Evolutionary conservation across 2,888 invertebrate genomes (phyloP), one percentile per base, ranked within the genome.

Genomic region (Himalopsyche anomala): DNA sequence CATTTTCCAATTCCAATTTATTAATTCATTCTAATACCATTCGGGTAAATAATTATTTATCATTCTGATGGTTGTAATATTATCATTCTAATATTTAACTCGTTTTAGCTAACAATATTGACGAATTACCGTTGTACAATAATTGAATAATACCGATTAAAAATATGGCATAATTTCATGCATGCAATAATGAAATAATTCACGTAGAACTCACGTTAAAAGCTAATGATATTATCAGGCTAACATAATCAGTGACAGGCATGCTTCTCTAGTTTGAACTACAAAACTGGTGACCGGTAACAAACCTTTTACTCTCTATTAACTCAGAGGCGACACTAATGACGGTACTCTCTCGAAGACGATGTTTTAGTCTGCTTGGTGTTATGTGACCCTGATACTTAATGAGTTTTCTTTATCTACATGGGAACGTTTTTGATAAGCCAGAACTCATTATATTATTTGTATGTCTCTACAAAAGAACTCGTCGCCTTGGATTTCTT

Each of bases 261-360:
- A 74, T 28, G 28, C 15, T 74, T 74, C 11, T 74, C 38, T 36
- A 36, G 74, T 38, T 36, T 38, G 74, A 74, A 12, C 74, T 36
- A 74, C 74, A 74, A 74, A 74, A 38, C 38, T 74, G 15, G 74
- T 74, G 74, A 74, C 74, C 74, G 74, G 15, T 36, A 74, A 74
- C 36, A 36, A 28, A 36, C 74, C 74, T 74, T 74, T 36, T 74
- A 74, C 74, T 74, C 74, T 74, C 12, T 74, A 36, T 36, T 74
- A 28, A 36, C 74, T 28, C 28, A 36, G 74, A 74, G 9, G 74
- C 74, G 36, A 36, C 74, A 74, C 74, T 74, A 74, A 74, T 74
- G 74, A 74, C 74, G 74, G 15, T 74, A 12, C 36, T 74, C 74
- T 74, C 74, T 74, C 74, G 62, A 62, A 62, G n/a, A 62, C 56